Evolutionary conservation across 2,888 invertebrate species (phyloP), one percentile per base, ranked within the genome.

Genomic region (Formica aserva): DNA sequence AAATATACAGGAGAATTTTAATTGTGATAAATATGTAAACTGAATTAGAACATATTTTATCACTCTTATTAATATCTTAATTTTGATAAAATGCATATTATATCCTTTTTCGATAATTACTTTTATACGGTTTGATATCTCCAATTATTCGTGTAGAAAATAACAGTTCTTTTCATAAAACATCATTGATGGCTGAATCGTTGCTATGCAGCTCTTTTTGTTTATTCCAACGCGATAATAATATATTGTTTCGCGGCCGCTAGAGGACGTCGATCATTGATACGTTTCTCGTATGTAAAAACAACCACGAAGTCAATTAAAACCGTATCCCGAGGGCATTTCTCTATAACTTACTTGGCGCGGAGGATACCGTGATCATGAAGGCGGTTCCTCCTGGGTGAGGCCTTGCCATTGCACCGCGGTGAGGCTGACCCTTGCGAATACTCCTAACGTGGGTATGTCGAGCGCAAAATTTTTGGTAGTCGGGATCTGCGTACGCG

Each of bases 301-400:
- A 26, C 5, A 3, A 32, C 32, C 4, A 48, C 15, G 65, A 8
- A 6, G n/a, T 1, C 66, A 86, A 88, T 91, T 77, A 92, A 85
- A 82, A 32, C 35, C 22, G 45, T 52, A 9, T 9, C 35, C 29
- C 9, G 18, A 26, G 29, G 48, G 1, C 18, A 13, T 29, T 3
- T 22, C 5, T 38, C 76, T 86, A 94, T 94, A 94, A 96, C 97
- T 97, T 97, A 97, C 97, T 97, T 97, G 96, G 96, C 97, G 96
- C 95, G 96, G 97, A 96, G 96, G 96, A 95, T 95, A 96, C 96
- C 96, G 96, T 96, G 97, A 97, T 97, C 97, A 96, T 0, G 95
- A 94, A 96, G 96, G 96, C 96, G 96, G 96, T 96, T 96, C 96
- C 96, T 95, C 95, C 94, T 96, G 94, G 96, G 95, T 94, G 94